These are phyloP conservation scores for Ophion obscuratus DNA, from an alignment of 2,888 invertebrate species.

Conservation along the genomic window DNA sequence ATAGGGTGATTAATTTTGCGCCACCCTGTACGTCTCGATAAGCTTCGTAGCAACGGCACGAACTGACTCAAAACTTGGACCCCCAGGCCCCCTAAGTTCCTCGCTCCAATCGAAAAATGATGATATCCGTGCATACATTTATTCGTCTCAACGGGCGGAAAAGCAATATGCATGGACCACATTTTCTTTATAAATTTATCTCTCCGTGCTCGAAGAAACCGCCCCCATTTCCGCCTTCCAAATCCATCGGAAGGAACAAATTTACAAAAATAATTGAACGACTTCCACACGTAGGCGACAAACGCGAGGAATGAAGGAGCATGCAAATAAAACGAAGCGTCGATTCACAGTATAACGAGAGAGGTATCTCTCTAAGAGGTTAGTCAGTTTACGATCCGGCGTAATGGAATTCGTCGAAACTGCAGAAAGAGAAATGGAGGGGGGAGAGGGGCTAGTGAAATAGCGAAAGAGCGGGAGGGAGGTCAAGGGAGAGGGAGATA, in stretches of 20 bases:
- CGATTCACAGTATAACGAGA: neutral
- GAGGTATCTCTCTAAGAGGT: slow-evolving; percentile 9
- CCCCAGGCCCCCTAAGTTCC: too few relatives aligned
- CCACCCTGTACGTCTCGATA: too few relatives aligned
- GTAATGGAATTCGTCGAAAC: slow-evolving; percentile 27
- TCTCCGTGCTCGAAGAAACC: neutral
- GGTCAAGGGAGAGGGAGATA: neutral
- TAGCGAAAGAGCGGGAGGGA: neutral
- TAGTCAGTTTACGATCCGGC: slow-evolving; percentile 33
- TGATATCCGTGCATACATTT: too few relatives aligned
- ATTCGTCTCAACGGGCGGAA: too few relatives aligned
- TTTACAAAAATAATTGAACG: slow-evolving; percentile 6
- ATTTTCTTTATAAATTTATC: neutral
- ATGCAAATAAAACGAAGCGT: neutral
- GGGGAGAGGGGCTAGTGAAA: neutral
- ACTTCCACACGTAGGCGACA: neutral
- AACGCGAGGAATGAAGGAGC: neutral
- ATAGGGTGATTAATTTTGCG: too few relatives aligned
- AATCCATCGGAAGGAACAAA: neutral
- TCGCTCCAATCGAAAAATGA: too few relatives aligned
- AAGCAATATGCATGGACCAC: too few relatives aligned
- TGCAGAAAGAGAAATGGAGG: neutral
- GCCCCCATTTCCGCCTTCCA: neutral
- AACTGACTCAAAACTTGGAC: too few relatives aligned
- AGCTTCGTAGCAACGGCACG: too few relatives aligned